phyloP scores from a whole-genome alignment of 1,140 invertebrate species.

The Caenorhabditis latens region DNA sequence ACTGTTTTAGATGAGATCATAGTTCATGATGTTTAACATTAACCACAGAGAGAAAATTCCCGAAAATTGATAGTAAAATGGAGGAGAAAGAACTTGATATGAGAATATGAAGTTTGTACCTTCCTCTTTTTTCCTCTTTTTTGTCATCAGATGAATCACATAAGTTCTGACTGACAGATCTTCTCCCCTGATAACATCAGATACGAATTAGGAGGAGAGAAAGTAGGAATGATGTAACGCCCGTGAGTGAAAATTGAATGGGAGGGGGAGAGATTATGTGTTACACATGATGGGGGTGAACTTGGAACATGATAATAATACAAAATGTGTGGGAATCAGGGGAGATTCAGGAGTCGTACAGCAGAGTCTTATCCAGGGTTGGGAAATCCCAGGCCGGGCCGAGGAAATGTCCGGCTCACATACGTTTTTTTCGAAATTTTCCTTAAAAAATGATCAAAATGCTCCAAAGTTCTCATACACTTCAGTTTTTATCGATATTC shows the following conservation, averaged over 20 bases:
- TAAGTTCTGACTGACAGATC: no score
- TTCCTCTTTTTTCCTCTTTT: neutral
- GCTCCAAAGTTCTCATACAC: no score
- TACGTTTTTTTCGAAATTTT: no score
- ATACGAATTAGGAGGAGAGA: constrained; percentile 3
- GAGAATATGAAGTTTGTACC: neutral
- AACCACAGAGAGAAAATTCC: no score
- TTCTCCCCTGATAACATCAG: constrained; percentile 16
- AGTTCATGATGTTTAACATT: constrained; percentile 17
- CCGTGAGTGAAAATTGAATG: constrained; percentile 23
- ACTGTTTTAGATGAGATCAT: neutral
- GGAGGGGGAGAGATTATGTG: neutral
- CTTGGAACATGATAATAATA: neutral
- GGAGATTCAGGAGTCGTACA: no score
- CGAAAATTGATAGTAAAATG: neutral
- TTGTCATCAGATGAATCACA: neutral
- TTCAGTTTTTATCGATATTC: no score
- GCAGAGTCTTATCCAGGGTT: no score
- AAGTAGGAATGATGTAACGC: neutral
- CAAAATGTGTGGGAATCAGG: neutral
- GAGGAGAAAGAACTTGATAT: neutral
- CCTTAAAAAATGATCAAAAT: no score
- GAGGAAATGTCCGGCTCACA: no score
- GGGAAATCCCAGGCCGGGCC: no score
- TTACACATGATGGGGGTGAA: constrained; percentile 1